Evolutionary conservation across 1,140 invertebrate genomes (phyloP).

Genomic region (fruit fly (Drosophila melanogaster)): DNA sequence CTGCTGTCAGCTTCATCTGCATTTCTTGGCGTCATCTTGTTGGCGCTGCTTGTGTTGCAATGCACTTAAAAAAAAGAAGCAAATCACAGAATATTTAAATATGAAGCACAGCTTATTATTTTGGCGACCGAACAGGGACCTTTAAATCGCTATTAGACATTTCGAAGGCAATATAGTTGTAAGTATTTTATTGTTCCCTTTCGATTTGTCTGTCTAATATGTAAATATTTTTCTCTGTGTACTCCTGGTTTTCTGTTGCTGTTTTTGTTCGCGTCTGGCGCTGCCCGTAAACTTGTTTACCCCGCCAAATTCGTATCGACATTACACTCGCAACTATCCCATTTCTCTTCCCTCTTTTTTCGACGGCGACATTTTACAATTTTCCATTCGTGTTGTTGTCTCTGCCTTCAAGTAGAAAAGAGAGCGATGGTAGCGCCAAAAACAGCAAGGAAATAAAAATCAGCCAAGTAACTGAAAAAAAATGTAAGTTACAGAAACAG

Average conservation of each 20-base stretch:
- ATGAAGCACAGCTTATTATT: too few species aligned
- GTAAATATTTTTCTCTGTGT: background rate
- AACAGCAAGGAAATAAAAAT: slow-evolving; percentile 8
- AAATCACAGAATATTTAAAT: too few species aligned
- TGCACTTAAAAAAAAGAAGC: slow-evolving; percentile 11
- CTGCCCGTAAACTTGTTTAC: slow-evolving; percentile 72
- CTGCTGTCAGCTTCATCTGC: slow-evolving; percentile 77
- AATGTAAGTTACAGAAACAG: slow-evolving; percentile 23
- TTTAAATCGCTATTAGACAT: too few species aligned
- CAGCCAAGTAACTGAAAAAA: slow-evolving; percentile 16
- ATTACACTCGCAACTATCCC: slow-evolving; percentile 53
- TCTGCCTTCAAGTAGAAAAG: slow-evolving; percentile 25
- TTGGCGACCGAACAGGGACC: too few species aligned
- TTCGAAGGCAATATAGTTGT: too few species aligned
- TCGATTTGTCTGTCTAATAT: too few species aligned
- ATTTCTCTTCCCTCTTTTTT: slow-evolving; percentile 25
- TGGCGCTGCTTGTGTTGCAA: slow-evolving; percentile 8
- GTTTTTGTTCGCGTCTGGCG: slow-evolving; percentile 53
- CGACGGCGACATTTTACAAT: slow-evolving; percentile 76
- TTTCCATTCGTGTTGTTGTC: slow-evolving; percentile 76
- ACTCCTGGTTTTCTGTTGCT: slow-evolving; percentile 1
- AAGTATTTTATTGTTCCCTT: too few species aligned
- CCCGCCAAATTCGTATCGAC: slow-evolving; percentile 60
- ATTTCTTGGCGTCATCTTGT: slow-evolving; percentile 72
- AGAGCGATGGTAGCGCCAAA: slow-evolving; percentile 45